Evolutionary conservation across 2,113 vertebrate genomes (phyloP).

Genomic region (Mionectes macconnelli): DNA sequence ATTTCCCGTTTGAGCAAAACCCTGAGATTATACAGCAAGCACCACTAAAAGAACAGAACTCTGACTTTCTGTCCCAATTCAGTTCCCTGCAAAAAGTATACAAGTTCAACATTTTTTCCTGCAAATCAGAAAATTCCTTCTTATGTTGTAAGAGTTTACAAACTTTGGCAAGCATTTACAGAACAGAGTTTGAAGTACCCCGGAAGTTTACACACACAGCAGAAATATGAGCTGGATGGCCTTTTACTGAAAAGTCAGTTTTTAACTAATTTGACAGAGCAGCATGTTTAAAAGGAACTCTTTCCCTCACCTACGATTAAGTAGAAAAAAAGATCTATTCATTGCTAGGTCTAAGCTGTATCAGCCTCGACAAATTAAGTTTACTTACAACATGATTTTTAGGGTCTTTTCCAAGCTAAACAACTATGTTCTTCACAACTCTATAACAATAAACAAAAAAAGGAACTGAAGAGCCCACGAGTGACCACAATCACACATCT

Average conservation of each 20-base stretch:
- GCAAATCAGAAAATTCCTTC: not conserved
- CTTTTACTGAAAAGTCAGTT: not conserved
- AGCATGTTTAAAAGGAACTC: accelerated
- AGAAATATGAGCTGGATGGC: not conserved
- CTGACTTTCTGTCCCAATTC: not conserved
- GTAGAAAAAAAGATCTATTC: not conserved
- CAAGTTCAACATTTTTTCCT: not conserved
- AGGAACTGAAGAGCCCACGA: not conserved
- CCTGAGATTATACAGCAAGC: not conserved
- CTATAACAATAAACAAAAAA: not conserved
- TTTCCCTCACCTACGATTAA: not conserved
- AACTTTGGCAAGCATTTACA: not conserved
- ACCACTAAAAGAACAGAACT: not conserved
- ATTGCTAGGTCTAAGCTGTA: not conserved
- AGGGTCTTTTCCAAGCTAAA: not conserved
- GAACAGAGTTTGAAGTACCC: not conserved
- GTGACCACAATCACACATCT: not conserved
- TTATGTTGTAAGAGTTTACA: not conserved
- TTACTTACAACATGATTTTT: not conserved
- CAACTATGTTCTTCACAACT: not conserved
- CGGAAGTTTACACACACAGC: not conserved
- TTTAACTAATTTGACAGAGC: not conserved
- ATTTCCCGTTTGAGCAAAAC: not conserved
- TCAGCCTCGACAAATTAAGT: not conserved
- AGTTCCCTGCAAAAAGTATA: not conserved